Conservation (phyloP, 2,797 vertebrate species). For the Leptatherina wallacei region DNA sequence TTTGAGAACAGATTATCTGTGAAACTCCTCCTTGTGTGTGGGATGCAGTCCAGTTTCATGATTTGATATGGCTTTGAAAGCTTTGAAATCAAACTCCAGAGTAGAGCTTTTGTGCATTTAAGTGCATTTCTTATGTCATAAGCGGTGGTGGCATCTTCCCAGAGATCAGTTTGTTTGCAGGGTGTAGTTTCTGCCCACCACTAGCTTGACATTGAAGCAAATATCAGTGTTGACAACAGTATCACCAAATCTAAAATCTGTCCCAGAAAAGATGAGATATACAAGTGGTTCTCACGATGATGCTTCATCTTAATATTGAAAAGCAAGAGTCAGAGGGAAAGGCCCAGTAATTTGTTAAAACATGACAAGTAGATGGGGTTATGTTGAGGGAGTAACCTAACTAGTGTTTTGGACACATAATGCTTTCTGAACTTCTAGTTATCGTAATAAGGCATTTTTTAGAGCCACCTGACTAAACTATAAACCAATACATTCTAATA, state of each 20-base stretch:
- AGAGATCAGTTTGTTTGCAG: background rate
- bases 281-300: background rate
- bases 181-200: background rate
- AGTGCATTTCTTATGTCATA: background rate
- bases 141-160: background rate
- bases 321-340: background rate
- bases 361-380: background rate
- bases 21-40: conserved; percentile 6
- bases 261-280: background rate
- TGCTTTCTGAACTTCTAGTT: background rate
- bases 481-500: background rate
- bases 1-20: conserved; percentile 17
- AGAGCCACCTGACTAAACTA: background rate
- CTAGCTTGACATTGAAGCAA: background rate
- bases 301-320: too few species aligned
- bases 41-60: conserved; percentile 7
- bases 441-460: background rate
- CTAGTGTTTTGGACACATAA: too few species aligned
- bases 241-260: background rate
- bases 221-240: background rate
- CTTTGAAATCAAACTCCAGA: conserved; percentile 11
- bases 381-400: background rate
- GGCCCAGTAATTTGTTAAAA: background rate
- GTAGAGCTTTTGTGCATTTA: background rate
- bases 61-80: conserved; percentile 4